Evolutionary conservation across 1,140 invertebrate genomes (phyloP), one percentile per base, ranked within the genome.

Genomic region (Drosophila grimshawi): DNA sequence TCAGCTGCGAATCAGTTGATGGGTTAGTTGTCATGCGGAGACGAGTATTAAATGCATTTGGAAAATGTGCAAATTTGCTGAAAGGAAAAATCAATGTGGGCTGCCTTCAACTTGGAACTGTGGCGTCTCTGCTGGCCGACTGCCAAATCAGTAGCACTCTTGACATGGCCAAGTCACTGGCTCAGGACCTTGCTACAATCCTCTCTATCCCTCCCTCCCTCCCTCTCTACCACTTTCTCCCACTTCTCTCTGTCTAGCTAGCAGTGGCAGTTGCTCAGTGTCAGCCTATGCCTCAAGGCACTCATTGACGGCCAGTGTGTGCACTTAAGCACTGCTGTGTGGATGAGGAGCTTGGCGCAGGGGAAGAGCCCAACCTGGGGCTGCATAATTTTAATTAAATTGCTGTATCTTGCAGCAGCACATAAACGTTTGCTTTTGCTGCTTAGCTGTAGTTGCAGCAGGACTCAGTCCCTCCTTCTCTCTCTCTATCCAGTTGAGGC

Each of bases 321-420:
- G 73, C 73, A 72, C 68, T 72, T 72, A 66, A 66, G 62, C 70
- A 66, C 60, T 4, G 10, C 39, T 3, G 46, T n/a, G 46, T 33
- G 5, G 45, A 30, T 41, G 30, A 8, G 32, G 37, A 37, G 46
- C 19, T 39, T 11, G 8, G 27, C 19, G 30, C 43, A 55, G 4
- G 43, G n/a, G 10, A 37, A n/a, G 32, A 37, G 32, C 3, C 8
- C 10, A 2, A 48, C 6, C 7, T 43, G 30, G 32, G 1, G 65
- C 41, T 82, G 83, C 68, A 80, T 88, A 80, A 71, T 68, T 74
- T 69, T 88, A 86, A 86, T 86, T 71, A 86, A 88, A 83, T 85
- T 78, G 68, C 66, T 46, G 51, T 64, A 19, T 51, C 37, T 69
- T 69, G 30, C 41, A 46, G 29, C 10, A 56, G 56, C 39, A 35